Conservation (phyloP, 2,888 invertebrate species). For the Brachycybe producta region DNA sequence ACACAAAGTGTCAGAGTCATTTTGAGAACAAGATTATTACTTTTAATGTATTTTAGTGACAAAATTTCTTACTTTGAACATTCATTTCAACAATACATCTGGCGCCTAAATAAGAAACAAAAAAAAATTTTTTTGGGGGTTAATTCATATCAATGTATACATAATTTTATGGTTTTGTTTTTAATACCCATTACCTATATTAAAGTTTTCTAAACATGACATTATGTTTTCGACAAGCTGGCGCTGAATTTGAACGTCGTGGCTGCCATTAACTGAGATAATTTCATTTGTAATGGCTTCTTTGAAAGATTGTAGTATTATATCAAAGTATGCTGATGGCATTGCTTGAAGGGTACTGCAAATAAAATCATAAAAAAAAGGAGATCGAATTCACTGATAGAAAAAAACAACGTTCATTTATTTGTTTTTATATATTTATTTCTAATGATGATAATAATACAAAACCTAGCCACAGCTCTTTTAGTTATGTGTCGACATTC, state of each 20-base stretch:
- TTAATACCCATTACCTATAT: constrained; percentile 12
- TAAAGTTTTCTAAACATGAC: constrained; percentile 18
- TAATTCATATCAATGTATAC: too few species aligned
- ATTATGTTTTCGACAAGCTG: constrained; percentile 17
- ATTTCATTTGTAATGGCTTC: constrained; percentile 6
- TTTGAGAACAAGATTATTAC: too few species aligned
- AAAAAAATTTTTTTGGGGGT: too few species aligned
- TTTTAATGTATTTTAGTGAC: too few species aligned
- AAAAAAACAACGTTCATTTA: background rate
- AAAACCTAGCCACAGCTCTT: constrained; percentile 15
- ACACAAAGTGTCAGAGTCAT: too few species aligned
- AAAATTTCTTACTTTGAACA: too few species aligned
- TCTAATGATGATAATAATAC: background rate
- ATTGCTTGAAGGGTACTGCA: constrained; percentile 12
- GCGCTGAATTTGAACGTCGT: constrained; percentile 8
- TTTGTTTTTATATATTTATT: too few species aligned
- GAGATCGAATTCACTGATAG: background rate
- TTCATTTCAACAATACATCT: too few species aligned
- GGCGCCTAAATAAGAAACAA: too few species aligned
- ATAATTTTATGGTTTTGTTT: too few species aligned
- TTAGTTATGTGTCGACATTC: constrained; percentile 14
- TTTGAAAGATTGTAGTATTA: constrained; percentile 4
- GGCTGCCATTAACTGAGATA: background rate
- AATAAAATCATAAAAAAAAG: constrained; percentile 5
- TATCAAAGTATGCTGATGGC: constrained; percentile 5